Percentiles rank a stretch among this genome's conserved stretches.
Conservation (phyloP, 1,140 invertebrate species). For the Platorchestia sp. region DNA sequence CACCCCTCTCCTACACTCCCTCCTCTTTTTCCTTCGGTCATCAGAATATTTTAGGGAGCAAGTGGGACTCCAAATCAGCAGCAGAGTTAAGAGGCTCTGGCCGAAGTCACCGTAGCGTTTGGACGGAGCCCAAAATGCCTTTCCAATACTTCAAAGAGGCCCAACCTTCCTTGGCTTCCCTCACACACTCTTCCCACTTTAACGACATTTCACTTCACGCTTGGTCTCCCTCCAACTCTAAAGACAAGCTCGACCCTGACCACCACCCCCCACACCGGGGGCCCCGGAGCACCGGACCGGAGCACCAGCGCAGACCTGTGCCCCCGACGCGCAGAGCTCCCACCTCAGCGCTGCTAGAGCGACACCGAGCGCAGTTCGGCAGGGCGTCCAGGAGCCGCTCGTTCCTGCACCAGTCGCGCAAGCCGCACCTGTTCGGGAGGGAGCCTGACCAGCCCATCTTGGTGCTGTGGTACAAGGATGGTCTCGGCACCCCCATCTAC, state of each 20-base stretch:
- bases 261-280: not conserved
- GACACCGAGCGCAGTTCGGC: not conserved
- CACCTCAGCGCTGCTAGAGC: not conserved
- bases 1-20: not conserved
- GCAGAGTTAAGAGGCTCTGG: not conserved
- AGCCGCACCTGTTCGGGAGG: not conserved
- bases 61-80: not conserved
- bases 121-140: not conserved
- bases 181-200: not conserved
- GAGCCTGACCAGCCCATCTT: conserved; percentile 76
- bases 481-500: conserved; percentile 82
- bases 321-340: not conserved
- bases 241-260: not conserved
- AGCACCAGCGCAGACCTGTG: not conserved
- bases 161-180: not conserved
- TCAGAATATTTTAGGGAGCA: not conserved
- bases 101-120: not conserved
- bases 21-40: not conserved
- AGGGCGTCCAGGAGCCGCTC: not conserved
- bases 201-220: too few relatives aligned
- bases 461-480: conserved; percentile 89
- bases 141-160: not conserved
- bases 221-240: too few relatives aligned
- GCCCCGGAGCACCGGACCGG: not conserved
- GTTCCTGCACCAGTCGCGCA: not conserved